A percentile compares a stretch with the other conserved stretches of the same genome.
These are phyloP conservation scores for Anneissia japonica DNA, from an alignment of 35 echinoderm and acorn worm species.

Conservation along the genomic window DNA sequence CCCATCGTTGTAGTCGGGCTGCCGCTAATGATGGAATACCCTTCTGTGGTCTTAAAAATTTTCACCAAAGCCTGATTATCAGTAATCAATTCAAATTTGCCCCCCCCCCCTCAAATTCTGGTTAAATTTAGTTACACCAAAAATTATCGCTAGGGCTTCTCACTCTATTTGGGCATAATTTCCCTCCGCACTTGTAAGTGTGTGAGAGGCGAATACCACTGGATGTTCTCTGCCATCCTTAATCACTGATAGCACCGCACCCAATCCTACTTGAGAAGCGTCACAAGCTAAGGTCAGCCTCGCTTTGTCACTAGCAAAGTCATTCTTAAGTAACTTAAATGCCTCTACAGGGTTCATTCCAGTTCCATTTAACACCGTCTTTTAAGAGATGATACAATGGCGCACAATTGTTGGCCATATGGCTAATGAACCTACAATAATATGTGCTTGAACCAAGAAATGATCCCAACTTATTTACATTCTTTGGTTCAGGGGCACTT, in stretches of 20 bases:
- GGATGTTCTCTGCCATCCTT: neutral
- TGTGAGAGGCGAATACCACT: neutral
- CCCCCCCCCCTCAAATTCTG: neutral
- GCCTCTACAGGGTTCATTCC: too few relatives aligned
- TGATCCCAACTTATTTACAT: conserved; percentile 31
- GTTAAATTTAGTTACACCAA: conserved; percentile 9
- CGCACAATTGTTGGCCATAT: too few relatives aligned
- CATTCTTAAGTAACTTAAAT: too few relatives aligned
- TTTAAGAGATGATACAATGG: too few relatives aligned
- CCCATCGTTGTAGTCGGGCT: conserved; percentile 73
- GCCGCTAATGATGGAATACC: conserved; percentile 55
- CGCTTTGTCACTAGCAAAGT: too few relatives aligned
- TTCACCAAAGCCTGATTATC: conserved; percentile 18
- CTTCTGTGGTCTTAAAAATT: conserved; percentile 45
- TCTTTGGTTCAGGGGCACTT: conserved; percentile 35
- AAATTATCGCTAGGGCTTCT: conserved; percentile 11
- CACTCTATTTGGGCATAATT: conserved; percentile 9
- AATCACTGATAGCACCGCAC: neutral
- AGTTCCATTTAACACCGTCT: too few relatives aligned
- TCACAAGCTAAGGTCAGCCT: neutral
- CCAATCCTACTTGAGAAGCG: neutral
- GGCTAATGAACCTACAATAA: conserved; percentile 63
- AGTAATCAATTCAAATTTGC: neutral
- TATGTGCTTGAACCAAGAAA: conserved; percentile 47
- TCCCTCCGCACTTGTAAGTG: neutral